Conservation (phyloP, 1,140 invertebrate species). For the Drosophila jambulina region DNA sequence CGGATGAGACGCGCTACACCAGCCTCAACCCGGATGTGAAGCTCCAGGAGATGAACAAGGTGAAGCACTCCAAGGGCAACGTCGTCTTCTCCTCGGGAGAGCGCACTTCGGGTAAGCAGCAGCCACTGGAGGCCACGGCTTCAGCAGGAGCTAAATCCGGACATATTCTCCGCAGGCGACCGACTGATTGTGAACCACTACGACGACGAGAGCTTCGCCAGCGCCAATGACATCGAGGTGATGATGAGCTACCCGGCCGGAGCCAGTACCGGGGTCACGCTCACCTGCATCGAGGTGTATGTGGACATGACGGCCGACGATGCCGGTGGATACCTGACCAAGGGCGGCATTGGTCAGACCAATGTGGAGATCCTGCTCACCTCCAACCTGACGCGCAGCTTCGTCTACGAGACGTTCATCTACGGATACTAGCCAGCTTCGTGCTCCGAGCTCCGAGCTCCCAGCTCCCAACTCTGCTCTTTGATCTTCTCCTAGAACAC, state of each 20-base stretch:
- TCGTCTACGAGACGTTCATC: slow-evolving; percentile 72
- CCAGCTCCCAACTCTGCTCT: background rate
- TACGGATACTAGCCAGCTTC: slow-evolving; percentile 70
- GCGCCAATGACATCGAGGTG: slow-evolving; percentile 63
- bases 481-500: slow-evolving; percentile 18
- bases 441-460: no score
- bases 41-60: slow-evolving; percentile 57
- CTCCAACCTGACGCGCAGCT: slow-evolving; percentile 62
- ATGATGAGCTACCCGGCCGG: slow-evolving; percentile 57
- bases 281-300: slow-evolving; percentile 74
- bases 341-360: slow-evolving; percentile 63
- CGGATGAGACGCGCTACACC: slow-evolving; percentile 54
- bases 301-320: slow-evolving; percentile 66
- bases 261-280: slow-evolving; percentile 35
- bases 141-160: no score
- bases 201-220: slow-evolving; percentile 68
- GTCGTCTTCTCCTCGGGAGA: slow-evolving; percentile 63
- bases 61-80: slow-evolving; percentile 74
- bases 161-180: slow-evolving; percentile 51
- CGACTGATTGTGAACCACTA: slow-evolving; percentile 62
- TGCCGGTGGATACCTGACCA: slow-evolving; percentile 58
- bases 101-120: slow-evolving; percentile 62
- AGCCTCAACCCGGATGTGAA: slow-evolving; percentile 38
- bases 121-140: no score
- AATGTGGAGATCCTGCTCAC: slow-evolving; percentile 59